These are phyloP conservation scores for Cryptomyrus ogoouensis DNA, from an alignment of 2,113 vertebrate genomes.

Conservation along the genomic window DNA sequence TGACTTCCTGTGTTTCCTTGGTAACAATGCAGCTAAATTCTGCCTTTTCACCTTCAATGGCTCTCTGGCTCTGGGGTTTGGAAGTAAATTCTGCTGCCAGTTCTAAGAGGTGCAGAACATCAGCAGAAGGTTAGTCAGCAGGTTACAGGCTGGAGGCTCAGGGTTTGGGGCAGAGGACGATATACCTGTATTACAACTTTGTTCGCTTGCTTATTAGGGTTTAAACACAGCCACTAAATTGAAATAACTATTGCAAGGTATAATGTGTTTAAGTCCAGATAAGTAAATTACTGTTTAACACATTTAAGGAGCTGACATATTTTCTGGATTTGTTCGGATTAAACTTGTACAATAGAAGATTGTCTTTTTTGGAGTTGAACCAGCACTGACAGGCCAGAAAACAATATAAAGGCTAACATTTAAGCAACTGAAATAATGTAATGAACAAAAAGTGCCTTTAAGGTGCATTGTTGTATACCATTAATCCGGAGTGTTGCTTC, in stretches of 20 bases:
- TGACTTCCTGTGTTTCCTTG: constrained; percentile 81
- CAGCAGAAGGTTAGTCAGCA: background rate
- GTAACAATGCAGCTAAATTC: constrained; percentile 81
- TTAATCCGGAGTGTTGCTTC: constrained; percentile 77
- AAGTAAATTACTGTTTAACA: background rate
- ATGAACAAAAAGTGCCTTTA: background rate
- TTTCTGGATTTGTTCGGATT: background rate
- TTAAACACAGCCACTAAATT: background rate
- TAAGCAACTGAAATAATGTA: background rate
- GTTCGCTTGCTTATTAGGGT: background rate
- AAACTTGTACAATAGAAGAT: background rate
- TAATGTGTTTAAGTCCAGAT: background rate
- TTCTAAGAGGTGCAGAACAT: constrained; percentile 56
- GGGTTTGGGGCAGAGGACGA: background rate
- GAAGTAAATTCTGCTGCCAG: constrained; percentile 79
- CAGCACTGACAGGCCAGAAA: background rate
- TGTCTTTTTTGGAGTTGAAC: background rate
- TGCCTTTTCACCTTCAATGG: constrained; percentile 78
- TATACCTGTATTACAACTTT: background rate
- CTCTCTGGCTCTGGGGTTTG: constrained; percentile 73
- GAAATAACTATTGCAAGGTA: background rate
- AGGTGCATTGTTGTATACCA: constrained; percentile 55
- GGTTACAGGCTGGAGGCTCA: background rate
- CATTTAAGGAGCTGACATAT: background rate
- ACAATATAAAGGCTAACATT: background rate